Conservation (phyloP, 1,140 invertebrate genomes). For the Diachasmimorpha longicaudata region DNA sequence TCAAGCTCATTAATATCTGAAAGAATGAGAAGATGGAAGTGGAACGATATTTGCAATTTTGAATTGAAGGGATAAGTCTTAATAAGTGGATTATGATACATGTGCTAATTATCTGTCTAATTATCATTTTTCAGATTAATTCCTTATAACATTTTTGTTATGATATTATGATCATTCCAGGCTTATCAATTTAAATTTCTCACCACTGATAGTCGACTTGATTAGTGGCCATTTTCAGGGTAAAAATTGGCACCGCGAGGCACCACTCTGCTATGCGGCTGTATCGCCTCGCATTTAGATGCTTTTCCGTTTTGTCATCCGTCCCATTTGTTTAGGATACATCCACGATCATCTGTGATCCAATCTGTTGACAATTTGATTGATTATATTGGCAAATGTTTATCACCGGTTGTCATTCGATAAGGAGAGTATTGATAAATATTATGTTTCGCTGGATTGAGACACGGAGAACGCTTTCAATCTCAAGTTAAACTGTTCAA, state of each 20-base stretch:
- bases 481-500: too few relatives aligned
- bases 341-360: slow-evolving; percentile 58
- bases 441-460: neutral
- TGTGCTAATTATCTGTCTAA: too few relatives aligned
- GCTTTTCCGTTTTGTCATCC: slow-evolving; percentile 38
- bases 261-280: slow-evolving; percentile 47
- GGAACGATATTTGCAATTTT: neutral
- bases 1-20: neutral
- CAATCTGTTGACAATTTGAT: slow-evolving; percentile 34
- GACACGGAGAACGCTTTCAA: neutral
- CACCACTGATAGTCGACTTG: slow-evolving; percentile 65
- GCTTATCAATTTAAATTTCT: too few relatives aligned
- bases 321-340: slow-evolving; percentile 44
- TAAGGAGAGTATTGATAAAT: neutral
- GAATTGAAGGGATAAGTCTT: neutral
- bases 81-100: too few relatives aligned
- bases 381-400: neutral
- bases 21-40: neutral
- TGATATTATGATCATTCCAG: too few relatives aligned
- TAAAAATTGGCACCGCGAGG: slow-evolving; percentile 51
- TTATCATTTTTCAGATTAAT: too few relatives aligned
- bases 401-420: neutral
- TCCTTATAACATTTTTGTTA: too few relatives aligned
- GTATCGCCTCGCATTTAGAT: slow-evolving; percentile 56
- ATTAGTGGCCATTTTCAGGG: slow-evolving; percentile 61